Percentiles rank a stretch among this genome's conserved stretches.
These are phyloP conservation scores for Lottia gigantea DNA, from an alignment of 2,888 invertebrate genomes.

Conservation along the genomic window DNA sequence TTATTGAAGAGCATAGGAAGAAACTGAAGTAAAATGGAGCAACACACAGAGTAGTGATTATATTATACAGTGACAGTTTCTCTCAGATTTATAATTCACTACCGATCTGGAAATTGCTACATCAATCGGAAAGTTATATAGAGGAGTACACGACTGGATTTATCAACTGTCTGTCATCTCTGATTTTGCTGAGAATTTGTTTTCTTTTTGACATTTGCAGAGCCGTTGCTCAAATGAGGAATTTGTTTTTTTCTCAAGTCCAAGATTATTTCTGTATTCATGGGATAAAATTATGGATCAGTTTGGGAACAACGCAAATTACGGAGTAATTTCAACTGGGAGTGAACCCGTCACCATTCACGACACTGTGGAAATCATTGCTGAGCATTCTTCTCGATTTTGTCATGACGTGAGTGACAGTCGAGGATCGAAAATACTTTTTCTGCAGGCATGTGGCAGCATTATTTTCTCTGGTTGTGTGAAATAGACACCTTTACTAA, in stretches of 20 bases:
- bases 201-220: neutral
- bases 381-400: neutral
- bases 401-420: neutral
- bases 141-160: too few species aligned
- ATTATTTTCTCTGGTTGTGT: neutral
- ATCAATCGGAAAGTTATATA: too few species aligned
- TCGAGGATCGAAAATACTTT: neutral
- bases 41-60: neutral
- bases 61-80: neutral
- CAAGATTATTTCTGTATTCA: neutral
- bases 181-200: neutral
- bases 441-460: constrained; percentile 8
- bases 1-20: neutral
- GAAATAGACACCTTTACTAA: neutral
- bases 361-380: neutral
- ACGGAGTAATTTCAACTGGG: neutral
- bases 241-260: neutral
- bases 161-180: too few species aligned
- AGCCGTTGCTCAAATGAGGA: neutral
- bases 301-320: neutral
- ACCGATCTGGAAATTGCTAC: too few species aligned
- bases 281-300: constrained; percentile 8
- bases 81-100: too few species aligned
- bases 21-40: constrained; percentile 4
- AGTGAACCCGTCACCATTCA: neutral